Evolutionary conservation across 2,888 invertebrate genomes (phyloP), one percentile per base, ranked within the genome.

Genomic region (Carterocephalus palaemon): DNA sequence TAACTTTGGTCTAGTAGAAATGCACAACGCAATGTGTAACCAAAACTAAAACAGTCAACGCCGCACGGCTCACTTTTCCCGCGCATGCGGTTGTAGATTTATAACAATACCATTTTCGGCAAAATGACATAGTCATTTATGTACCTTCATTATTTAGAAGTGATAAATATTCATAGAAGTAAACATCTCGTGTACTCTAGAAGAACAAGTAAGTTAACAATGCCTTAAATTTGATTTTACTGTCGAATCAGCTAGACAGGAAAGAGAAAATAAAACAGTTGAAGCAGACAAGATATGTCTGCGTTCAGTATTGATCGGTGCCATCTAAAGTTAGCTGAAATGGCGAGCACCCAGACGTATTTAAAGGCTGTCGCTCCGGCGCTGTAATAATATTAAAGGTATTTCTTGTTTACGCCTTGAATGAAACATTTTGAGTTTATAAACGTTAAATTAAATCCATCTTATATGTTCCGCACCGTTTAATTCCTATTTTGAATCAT

Each of bases 261-360:
- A 45, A 22, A 34, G 32, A 48, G 34, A 16, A 45, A 37, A 41
- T 37, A 37, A 41, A 47, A 19, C 23, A 6, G 28, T 26, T 15
- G 26, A 19, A 26, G 26, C 26, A n/a, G n/a, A n/a, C n/a, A n/a
- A n/a, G n/a, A n/a, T n/a, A 33, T 26, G 41, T 39, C 46, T 34
- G 31, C 47, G 41, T 40, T 28, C 47, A 47, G 45, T 56, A 53
- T 56, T 48, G 54, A 54, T 54, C 49, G 48, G 40, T 26, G 48
- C 31, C 33, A 26, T 41, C 42, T 28, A 34, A 33, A 42, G 33
- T 43, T 17, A 38, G 49, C 26, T 43, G 36, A 40, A 48, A 46
- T 34, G 48, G 46, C 47, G 48, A 28, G 43, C 49, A 52, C 48
- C 48, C 53, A 58, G 51, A 48, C 49, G 28, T 36, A 33, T 26